A percentile compares a stretch with the other conserved stretches of the same genome.
Conservation (phyloP, 1,140 invertebrate species). For the Limonius californicus region DNA sequence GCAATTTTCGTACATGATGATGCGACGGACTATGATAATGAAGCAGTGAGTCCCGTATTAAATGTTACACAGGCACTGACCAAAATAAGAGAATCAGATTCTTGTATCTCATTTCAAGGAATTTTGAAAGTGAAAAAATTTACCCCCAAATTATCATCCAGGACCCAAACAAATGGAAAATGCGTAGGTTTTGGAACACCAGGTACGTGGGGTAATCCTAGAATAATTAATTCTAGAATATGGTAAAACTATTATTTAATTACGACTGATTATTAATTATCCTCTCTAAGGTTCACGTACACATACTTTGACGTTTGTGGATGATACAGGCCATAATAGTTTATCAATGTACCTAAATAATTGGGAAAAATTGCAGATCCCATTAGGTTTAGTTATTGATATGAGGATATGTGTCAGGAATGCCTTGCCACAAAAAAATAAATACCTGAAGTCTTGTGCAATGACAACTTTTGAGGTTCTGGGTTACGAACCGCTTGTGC, state of each 20-base stretch:
- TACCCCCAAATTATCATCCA: neutral
- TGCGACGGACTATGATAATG: no score
- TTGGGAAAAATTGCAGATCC: constrained; percentile 18
- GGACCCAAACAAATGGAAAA: neutral
- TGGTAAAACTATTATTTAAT: neutral
- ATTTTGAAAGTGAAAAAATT: neutral
- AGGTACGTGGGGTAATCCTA: neutral
- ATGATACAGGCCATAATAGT: neutral
- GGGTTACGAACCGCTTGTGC: constrained; percentile 3
- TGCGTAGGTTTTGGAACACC: neutral
- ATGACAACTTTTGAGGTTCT: constrained; percentile 19
- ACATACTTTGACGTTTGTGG: neutral
- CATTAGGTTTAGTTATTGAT: constrained; percentile 16
- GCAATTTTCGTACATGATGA: neutral
- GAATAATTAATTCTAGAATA: neutral
- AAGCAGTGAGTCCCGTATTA: neutral
- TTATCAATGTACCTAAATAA: constrained; percentile 20
- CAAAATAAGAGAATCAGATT: neutral
- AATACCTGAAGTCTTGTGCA: constrained; percentile 18
- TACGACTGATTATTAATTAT: no score
- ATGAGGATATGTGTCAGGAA: constrained; percentile 19
- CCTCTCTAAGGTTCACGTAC: neutral
- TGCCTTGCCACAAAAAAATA: constrained; percentile 4
- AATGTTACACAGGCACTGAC: neutral
- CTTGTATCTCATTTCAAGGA: neutral